phyloP scores from a whole-genome alignment of 2,888 invertebrate species.

The Nipponacmea schrenckii region DNA sequence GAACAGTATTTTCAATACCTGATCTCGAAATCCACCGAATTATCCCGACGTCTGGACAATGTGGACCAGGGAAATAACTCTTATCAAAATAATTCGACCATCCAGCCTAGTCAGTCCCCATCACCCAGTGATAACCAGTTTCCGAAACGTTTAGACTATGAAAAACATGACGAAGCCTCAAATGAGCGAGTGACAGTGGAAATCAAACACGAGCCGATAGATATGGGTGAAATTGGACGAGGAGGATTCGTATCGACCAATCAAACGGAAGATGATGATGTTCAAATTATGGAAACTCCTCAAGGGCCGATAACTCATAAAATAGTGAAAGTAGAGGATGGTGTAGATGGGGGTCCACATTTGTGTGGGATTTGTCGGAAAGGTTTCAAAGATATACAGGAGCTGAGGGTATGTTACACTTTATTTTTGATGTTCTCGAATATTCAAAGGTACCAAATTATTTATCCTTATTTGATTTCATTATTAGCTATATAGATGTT shows the following conservation, averaged over 20 bases:
- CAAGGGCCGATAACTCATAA: background rate
- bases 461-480: too few species aligned
- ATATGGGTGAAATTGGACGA: constrained; percentile 38
- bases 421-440: too few species aligned
- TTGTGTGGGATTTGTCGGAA: constrained; percentile 57
- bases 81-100: background rate
- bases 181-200: constrained; percentile 51
- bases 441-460: too few species aligned
- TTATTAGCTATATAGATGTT: too few species aligned
- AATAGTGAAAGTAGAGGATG: background rate
- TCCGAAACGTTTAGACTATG: constrained; percentile 31
- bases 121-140: constrained; percentile 7
- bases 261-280: constrained; percentile 1
- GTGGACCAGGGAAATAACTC: background rate
- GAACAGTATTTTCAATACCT: constrained; percentile 15
- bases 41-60: constrained; percentile 22
- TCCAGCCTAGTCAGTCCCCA: background rate
- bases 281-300: background rate
- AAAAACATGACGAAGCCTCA: constrained; percentile 36
- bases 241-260: constrained; percentile 12
- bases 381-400: constrained; percentile 45
- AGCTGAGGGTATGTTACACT: constrained; percentile 47
- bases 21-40: constrained; percentile 30
- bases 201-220: constrained; percentile 45
- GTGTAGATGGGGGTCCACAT: constrained; percentile 27